Percentiles rank a stretch among this genome's conserved stretches.
phyloP scores from a whole-genome alignment of 53 echinoderm and acorn worm genomes.

The Hippasteria phrygiana region DNA sequence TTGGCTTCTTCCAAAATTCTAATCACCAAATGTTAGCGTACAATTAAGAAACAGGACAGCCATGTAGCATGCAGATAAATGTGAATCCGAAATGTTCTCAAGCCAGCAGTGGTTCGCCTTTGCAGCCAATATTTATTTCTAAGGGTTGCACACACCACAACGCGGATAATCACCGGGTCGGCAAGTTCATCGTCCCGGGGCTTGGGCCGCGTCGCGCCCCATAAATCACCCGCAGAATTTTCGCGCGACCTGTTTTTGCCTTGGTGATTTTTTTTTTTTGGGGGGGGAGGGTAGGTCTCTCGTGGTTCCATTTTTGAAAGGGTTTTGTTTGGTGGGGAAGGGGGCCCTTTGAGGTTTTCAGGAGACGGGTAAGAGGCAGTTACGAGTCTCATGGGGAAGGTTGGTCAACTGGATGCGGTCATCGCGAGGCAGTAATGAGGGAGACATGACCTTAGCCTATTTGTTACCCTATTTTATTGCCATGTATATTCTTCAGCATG shows the following conservation, averaged over 20 bases:
- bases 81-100: neutral
- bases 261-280: slow-evolving; percentile 3
- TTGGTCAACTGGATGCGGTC: slow-evolving; percentile 26
- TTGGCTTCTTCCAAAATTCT: too few species aligned
- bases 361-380: slow-evolving; percentile 6
- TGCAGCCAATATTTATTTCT: slow-evolving; percentile 21
- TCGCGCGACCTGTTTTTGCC: slow-evolving; percentile 38
- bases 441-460: slow-evolving; percentile 26
- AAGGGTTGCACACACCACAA: slow-evolving; percentile 8
- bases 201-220: slow-evolving; percentile 32
- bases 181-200: slow-evolving; percentile 32
- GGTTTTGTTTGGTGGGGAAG: neutral
- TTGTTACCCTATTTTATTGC: neutral
- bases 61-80: neutral
- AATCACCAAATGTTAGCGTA: too few species aligned
- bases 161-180: slow-evolving; percentile 33
- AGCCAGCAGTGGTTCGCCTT: neutral
- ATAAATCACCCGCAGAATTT: slow-evolving; percentile 32
- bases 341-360: neutral
- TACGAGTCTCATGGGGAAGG: neutral
- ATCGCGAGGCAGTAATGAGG: neutral
- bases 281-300: neutral
- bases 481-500: neutral
- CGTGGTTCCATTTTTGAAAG: neutral
- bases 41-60: too few species aligned